Conservation (phyloP, 2,888 invertebrate genomes). For the Lepeophtheirus nordmannii region DNA sequence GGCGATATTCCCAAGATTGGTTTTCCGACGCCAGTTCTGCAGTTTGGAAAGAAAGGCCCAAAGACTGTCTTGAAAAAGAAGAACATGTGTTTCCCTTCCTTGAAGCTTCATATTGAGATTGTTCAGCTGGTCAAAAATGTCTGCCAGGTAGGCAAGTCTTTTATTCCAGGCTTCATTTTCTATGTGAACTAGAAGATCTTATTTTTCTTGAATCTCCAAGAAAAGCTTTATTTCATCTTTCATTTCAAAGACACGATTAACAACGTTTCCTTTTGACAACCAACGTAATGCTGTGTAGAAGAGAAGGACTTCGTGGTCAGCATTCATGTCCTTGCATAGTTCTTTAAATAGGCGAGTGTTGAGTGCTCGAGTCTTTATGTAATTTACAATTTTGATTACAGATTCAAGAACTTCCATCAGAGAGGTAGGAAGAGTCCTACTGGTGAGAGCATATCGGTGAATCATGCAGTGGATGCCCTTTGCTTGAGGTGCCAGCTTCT, state of each 20-base stretch:
- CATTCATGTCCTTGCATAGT: slow-evolving; percentile 23
- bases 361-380: slow-evolving; percentile 20
- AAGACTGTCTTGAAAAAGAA: too few species aligned
- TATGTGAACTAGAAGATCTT: slow-evolving; percentile 24
- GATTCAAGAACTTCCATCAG: slow-evolving; percentile 24
- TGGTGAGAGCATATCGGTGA: slow-evolving; percentile 24
- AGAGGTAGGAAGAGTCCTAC: slow-evolving; percentile 25
- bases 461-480: slow-evolving; percentile 25
- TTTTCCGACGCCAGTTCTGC: too few species aligned
- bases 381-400: slow-evolving; percentile 24
- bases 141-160: slow-evolving; percentile 25
- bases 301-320: slow-evolving; percentile 25
- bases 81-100: slow-evolving; percentile 24
- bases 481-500: slow-evolving; percentile 23
- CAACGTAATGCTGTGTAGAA: slow-evolving; percentile 25
- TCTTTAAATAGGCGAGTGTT: slow-evolving; percentile 16
- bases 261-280: slow-evolving; percentile 26
- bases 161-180: background rate
- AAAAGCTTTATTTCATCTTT: slow-evolving; percentile 24
- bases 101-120: slow-evolving; percentile 24
- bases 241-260: slow-evolving; percentile 25
- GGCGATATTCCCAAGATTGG: too few species aligned
- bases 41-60: too few species aligned
- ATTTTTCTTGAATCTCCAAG: slow-evolving; percentile 23
- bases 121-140: slow-evolving; percentile 25